Percentiles rank a stretch among this genome's conserved stretches.
These are phyloP conservation scores for Caradrina clavipalpis DNA, from an alignment of 2,888 invertebrate genomes.

Conservation along the genomic window DNA sequence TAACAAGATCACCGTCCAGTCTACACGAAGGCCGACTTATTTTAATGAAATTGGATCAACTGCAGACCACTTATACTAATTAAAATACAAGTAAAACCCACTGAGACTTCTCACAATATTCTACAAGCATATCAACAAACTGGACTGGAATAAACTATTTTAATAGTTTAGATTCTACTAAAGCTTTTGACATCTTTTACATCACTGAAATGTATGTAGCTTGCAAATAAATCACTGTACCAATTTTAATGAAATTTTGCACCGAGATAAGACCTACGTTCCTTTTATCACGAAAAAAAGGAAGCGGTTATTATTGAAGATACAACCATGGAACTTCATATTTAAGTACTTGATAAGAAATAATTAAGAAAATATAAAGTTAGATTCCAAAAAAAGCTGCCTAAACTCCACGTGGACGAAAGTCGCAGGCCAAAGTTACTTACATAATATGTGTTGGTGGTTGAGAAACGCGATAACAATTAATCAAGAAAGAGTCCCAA, in stretches of 20 bases:
- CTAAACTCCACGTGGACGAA: no score
- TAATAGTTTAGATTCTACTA: neutral
- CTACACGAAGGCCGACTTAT: slow-evolving; percentile 21
- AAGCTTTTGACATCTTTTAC: slow-evolving; percentile 7
- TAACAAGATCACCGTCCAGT: slow-evolving; percentile 7
- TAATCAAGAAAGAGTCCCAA: neutral
- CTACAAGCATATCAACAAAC: neutral
- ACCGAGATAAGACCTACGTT: no score
- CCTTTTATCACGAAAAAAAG: no score
- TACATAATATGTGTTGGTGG: neutral
- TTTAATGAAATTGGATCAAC: slow-evolving; percentile 34
- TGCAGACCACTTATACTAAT: slow-evolving; percentile 24
- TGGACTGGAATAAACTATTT: neutral
- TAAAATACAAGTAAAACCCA: slow-evolving; percentile 17
- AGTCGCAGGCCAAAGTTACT: no score
- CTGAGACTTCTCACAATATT: slow-evolving; percentile 1
- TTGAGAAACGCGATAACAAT: neutral
- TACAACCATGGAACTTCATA: no score
- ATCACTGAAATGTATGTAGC: neutral
- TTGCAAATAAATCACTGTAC: no score
- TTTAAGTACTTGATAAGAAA: no score
- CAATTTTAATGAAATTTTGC: no score
- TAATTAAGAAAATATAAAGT: no score
- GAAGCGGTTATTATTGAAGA: no score
- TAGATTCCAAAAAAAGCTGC: no score